Conservation (phyloP, 2,888 invertebrate genomes). For the Oligia fasciuncula region DNA sequence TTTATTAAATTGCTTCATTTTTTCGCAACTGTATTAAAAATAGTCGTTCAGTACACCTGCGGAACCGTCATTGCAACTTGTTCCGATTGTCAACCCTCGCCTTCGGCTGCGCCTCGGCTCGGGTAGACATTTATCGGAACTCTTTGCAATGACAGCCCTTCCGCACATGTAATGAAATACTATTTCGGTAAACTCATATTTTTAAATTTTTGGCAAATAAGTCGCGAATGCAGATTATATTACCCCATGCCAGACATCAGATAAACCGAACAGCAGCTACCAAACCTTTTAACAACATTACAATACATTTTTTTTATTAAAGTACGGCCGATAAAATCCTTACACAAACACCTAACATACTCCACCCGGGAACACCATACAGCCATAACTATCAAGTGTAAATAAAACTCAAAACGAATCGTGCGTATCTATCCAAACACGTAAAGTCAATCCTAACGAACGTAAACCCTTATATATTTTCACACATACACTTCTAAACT, state of each 20-base stretch:
- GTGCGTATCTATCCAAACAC: slow-evolving; percentile 61
- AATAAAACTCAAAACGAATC: slow-evolving; percentile 66
- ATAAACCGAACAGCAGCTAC: neutral
- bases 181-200: too few relatives aligned
- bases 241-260: neutral
- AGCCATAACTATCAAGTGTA: slow-evolving; percentile 60
- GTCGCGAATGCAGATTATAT: too few relatives aligned
- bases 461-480: slow-evolving; percentile 55
- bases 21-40: too few relatives aligned
- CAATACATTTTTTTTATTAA: slow-evolving; percentile 41
- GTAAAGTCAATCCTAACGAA: slow-evolving; percentile 67
- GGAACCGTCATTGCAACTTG: too few relatives aligned
- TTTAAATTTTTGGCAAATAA: too few relatives aligned
- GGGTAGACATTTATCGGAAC: too few relatives aligned
- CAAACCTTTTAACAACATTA: slow-evolving; percentile 12
- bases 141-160: too few relatives aligned
- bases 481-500: neutral
- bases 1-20: too few relatives aligned
- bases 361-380: slow-evolving; percentile 33
- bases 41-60: too few relatives aligned
- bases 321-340: slow-evolving; percentile 38
- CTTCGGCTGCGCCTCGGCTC: too few relatives aligned
- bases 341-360: slow-evolving; percentile 37
- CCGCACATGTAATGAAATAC: too few relatives aligned
- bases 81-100: too few relatives aligned